Evolutionary conservation across 2,888 invertebrate species (phyloP).

Genomic region (Oegoconia quadripuncta): DNA sequence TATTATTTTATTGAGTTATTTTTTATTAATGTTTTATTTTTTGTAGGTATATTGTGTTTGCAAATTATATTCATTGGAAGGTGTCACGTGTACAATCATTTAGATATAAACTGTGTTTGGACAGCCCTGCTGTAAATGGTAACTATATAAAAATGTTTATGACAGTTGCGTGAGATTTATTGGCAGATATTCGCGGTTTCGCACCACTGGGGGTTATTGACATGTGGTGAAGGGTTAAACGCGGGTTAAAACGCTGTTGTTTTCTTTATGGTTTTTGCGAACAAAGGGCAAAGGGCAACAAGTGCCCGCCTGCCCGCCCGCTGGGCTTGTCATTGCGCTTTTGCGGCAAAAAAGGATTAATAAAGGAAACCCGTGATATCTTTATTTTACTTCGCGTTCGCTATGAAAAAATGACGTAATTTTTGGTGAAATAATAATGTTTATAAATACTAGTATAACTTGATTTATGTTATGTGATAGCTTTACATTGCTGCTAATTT

Average conservation of each 20-base stretch:
- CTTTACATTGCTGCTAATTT: too few species aligned
- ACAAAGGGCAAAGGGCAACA: constrained; percentile 66
- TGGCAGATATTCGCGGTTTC: constrained; percentile 37
- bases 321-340: constrained; percentile 42
- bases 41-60: too few species aligned
- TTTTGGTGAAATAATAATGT: not conserved
- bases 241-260: constrained; percentile 62
- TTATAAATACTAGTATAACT: too few species aligned
- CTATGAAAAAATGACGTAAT: not conserved
- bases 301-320: constrained; percentile 63
- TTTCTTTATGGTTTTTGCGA: constrained; percentile 58
- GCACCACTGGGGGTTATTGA: constrained; percentile 35
- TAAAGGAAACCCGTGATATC: constrained; percentile 45
- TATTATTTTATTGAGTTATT: too few species aligned
- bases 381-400: constrained; percentile 29
- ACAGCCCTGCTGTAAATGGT: too few species aligned
- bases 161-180: constrained; percentile 17
- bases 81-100: too few species aligned
- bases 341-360: constrained; percentile 48
- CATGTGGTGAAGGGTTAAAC: constrained; percentile 67
- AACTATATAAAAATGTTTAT: not conserved
- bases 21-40: constrained; percentile 1
- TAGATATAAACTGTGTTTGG: too few species aligned
- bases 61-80: too few species aligned
- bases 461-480: too few species aligned